Conservation (phyloP, 92 coral and sea anemone genomes). For the Porites rus region DNA sequence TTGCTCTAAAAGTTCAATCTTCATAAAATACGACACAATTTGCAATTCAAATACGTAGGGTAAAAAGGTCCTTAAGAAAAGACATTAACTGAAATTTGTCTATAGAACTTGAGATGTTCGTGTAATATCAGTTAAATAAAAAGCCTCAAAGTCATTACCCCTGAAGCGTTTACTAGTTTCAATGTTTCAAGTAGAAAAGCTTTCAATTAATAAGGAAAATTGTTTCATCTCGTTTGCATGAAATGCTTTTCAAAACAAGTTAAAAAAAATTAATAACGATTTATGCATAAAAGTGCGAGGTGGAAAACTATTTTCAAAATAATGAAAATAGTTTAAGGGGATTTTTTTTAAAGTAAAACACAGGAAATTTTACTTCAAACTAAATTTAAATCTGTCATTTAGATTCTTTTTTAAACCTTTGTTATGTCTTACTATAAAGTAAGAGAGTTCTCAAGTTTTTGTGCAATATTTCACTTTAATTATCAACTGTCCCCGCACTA, state of each 20-base stretch:
- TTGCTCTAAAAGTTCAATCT: neutral
- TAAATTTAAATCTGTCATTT: no score
- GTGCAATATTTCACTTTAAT: neutral
- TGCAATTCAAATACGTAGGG: slow-evolving; percentile 67
- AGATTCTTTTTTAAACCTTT: neutral
- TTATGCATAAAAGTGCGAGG: neutral
- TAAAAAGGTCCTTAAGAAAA: slow-evolving; percentile 15
- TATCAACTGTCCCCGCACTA: neutral
- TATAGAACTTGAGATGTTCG: neutral
- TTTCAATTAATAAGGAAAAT: neutral
- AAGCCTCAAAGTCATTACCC: neutral
- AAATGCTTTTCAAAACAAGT: neutral
- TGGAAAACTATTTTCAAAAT: neutral
- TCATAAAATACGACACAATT: slow-evolving; percentile 21
- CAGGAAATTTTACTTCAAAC: no score
- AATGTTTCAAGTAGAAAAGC: slow-evolving; percentile 4
- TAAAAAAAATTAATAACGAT: neutral
- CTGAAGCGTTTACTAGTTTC: neutral
- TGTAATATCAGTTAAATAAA: neutral
- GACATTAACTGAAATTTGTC: slow-evolving; percentile 24
- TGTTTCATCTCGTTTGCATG: neutral
- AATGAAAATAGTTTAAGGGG: neutral
- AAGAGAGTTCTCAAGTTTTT: neutral
- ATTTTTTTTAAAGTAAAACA: neutral
- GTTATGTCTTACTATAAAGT: neutral